phyloP scores from a whole-genome alignment of 2,888 invertebrate species.

The Drosophila testacea region DNA sequence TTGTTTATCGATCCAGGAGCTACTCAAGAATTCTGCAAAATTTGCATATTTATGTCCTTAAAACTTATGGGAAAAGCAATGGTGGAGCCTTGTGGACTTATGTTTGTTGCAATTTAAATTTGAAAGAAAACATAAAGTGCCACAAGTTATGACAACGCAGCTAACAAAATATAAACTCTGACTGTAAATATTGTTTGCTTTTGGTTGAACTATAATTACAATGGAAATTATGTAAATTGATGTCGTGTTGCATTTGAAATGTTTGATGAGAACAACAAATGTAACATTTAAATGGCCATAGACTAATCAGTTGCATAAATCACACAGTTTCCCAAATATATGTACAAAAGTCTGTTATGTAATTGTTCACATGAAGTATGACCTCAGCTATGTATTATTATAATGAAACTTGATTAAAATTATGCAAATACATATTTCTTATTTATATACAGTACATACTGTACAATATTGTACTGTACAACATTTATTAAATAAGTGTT shows the following conservation, averaged over 20 bases:
- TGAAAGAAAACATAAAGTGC: slow-evolving; percentile 34
- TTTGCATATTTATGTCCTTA: slow-evolving; percentile 36
- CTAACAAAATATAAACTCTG: not conserved
- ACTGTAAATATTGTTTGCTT: slow-evolving; percentile 12
- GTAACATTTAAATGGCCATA: not conserved
- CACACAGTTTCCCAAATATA: not conserved
- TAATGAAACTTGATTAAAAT: slow-evolving; percentile 20
- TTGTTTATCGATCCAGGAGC: slow-evolving; percentile 14
- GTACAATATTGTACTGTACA: no score
- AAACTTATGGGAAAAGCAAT: not conserved
- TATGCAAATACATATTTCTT: slow-evolving; percentile 25
- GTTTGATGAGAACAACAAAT: slow-evolving; percentile 12
- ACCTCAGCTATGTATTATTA: not conserved
- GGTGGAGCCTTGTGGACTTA: slow-evolving; percentile 6
- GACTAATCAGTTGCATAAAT: slow-evolving; percentile 7
- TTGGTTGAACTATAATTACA: not conserved
- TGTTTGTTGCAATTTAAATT: slow-evolving; percentile 39
- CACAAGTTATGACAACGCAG: slow-evolving; percentile 8
- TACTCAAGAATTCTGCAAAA: slow-evolving; percentile 1
- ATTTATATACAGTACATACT: not conserved
- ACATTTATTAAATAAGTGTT: no score
- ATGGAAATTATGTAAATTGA: slow-evolving; percentile 24
- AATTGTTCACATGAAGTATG: no score
- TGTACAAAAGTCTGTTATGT: no score
- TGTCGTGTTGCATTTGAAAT: not conserved